Percentiles rank a stretch among this genome's conserved stretches.
These are phyloP conservation scores for Meles meles DNA, from an alignment of 2,113 vertebrate species.

Conservation along the genomic window DNA sequence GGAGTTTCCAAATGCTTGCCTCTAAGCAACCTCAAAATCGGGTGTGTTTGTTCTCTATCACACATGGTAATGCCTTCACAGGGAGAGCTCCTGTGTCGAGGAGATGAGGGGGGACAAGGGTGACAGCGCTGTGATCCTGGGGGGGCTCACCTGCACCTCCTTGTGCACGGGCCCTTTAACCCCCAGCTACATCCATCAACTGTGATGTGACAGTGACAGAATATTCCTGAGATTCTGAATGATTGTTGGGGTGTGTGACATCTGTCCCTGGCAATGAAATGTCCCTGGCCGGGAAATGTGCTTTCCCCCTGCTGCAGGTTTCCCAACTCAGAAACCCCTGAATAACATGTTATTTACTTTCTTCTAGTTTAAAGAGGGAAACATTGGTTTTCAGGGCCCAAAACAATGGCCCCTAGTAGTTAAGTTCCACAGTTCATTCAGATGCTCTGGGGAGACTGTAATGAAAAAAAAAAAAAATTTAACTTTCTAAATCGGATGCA, in stretches of 20 bases:
- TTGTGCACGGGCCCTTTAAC: slow-evolving; percentile 87
- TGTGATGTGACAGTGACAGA: slow-evolving; percentile 82
- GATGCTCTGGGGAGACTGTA: background rate
- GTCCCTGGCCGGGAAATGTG: background rate
- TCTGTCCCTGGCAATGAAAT: slow-evolving; percentile 77
- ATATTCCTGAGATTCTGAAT: slow-evolving; percentile 82
- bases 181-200: slow-evolving; percentile 86
- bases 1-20: background rate
- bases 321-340: slow-evolving; percentile 19
- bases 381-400: background rate
- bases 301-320: slow-evolving; percentile 37
- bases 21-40: background rate
- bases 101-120: slow-evolving; percentile 68
- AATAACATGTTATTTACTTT: slow-evolving; percentile 44
- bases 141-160: slow-evolving; percentile 80
- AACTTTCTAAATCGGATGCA: background rate
- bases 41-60: slow-evolving; percentile 29
- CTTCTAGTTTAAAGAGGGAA: background rate
- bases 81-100: slow-evolving; percentile 41
- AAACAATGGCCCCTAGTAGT: slow-evolving; percentile 3
- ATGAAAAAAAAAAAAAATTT: background rate
- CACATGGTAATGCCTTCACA: slow-evolving; percentile 64
- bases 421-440: background rate
- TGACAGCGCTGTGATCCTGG: slow-evolving; percentile 64
- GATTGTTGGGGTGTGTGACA: slow-evolving; percentile 77